Evolutionary conservation across 2,113 vertebrate species (phyloP), one percentile per base, ranked within the genome.

Genomic region (Mionectes macconnelli): DNA sequence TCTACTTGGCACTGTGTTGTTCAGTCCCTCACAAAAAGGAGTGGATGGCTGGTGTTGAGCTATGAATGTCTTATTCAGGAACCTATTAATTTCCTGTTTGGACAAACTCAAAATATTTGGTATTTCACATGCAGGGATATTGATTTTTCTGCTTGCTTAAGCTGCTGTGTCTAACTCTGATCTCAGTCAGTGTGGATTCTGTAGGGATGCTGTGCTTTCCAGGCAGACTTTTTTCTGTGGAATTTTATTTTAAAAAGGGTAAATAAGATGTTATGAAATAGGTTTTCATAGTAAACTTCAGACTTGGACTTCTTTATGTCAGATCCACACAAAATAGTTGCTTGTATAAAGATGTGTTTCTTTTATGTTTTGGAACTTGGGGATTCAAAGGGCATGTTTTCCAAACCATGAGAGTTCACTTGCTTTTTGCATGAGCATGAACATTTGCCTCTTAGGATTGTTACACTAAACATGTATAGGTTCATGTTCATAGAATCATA

Each of bases 321-420:
- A 33, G 50, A 90, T 4, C 21, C 11, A 30, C 11, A n/a, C 12
- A 42, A 56, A 84, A 73, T 56, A 42, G 17, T 67, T 56, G 8
- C 5, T 66, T 0, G 0, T 49, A 18, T 62, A 16, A 79, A 87
- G 57, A 10, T 11, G 5, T 25, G 6, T 12, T 78, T 37, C 18
- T 45, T 79, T 66, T 52, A 56, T 45, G 17, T 57, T 69, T 85
- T 53, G 39, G 24, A 60, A 42, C 17, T 7, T 79, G 16, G 37
- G 8, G 14, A 8, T 70, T 83, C 10, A n/a, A 18, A 50, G n/a
- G 30, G 23, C 20, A 8, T 33, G 2, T 45, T n/a, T 75, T 50
- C 45, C 9, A 62, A 2, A 16, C 50, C 10, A 40, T 40, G 44
- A 86, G 24, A 22, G 9, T 55, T 74, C 57, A 42, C 23, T 84